phyloP scores from a whole-genome alignment of 2,797 vertebrate species.

The Cossypha heuglini region DNA sequence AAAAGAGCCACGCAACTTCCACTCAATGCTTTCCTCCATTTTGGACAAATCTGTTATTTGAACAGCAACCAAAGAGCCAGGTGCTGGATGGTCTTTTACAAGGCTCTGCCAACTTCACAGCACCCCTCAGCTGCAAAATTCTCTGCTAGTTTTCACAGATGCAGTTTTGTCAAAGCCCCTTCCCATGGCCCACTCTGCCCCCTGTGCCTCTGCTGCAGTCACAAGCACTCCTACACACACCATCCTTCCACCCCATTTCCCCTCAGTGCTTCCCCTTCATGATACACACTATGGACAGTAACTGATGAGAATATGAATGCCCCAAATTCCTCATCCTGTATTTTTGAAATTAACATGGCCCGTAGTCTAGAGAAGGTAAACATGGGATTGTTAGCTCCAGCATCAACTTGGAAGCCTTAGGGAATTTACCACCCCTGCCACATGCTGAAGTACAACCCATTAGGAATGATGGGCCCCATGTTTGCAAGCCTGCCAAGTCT shows the following conservation, averaged over 20 bases:
- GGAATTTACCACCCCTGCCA: neutral
- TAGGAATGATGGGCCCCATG: accelerated
- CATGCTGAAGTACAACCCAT: neutral
- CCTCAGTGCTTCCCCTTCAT: neutral
- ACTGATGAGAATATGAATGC: neutral
- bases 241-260: neutral
- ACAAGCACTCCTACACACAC: accelerated
- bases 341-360: neutral
- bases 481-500: neutral
- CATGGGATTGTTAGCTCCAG: neutral
- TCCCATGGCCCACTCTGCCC: neutral
- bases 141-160: neutral
- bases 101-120: constrained; percentile 32
- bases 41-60: constrained; percentile 27
- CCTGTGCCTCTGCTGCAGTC: neutral
- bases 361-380: neutral
- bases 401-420: neutral
- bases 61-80: constrained; percentile 25
- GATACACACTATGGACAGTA: neutral
- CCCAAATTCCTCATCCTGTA: accelerated
- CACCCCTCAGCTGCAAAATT: neutral
- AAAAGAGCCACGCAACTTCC: constrained; percentile 31
- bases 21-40: constrained; percentile 13
- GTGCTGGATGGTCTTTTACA: constrained; percentile 16
- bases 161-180: neutral